Evolutionary conservation across 2,888 invertebrate genomes (phyloP), one percentile per base, ranked within the genome.

Genomic region (Melolontha melolontha): DNA sequence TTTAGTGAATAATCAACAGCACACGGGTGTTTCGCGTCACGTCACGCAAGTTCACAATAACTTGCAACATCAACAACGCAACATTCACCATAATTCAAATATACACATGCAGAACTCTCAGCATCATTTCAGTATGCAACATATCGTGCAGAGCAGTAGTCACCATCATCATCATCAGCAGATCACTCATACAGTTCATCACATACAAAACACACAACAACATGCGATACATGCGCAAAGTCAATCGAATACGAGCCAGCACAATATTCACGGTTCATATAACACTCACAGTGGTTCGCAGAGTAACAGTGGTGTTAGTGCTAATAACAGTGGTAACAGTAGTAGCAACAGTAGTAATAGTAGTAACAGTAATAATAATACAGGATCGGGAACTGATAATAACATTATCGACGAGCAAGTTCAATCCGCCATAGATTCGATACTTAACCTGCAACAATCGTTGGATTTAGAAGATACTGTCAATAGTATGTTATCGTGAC

Each of bases 351-450:
- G 63, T 63, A 50, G 63, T 12, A 50, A 27, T 63, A 63, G 34
- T 41, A 67, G 47, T 41, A 59, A 29, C 14, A 51, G 16, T 16
- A 27, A 17, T 8, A 22, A 22, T n/a, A 44, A 10, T n/a, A 12
- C 27, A 27, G 51, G 59, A 29, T 34, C 65, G 55, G 62, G 44
- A 52, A 66, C 67, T 47, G 22, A 49, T 67, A 81, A 81, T 75
- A 90, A 90, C 75, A 90, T 90, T 75, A 90, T 91, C 69, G 91
- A 90, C 73, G 90, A 91, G 34, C 92, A 93, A 81, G 92, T 93
- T 70, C 92, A 92, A 81, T 91, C 90, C 78, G 92, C 92, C 71
- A 92, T 92, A 75, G 92, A 92, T 80, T 91, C 91, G 78, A 92
- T 92, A 78, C 84, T 92, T 71, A 92, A 92, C 82, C 84, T 92